Conservation (phyloP, 2,797 vertebrate species). For the Borostomias antarcticus region DNA sequence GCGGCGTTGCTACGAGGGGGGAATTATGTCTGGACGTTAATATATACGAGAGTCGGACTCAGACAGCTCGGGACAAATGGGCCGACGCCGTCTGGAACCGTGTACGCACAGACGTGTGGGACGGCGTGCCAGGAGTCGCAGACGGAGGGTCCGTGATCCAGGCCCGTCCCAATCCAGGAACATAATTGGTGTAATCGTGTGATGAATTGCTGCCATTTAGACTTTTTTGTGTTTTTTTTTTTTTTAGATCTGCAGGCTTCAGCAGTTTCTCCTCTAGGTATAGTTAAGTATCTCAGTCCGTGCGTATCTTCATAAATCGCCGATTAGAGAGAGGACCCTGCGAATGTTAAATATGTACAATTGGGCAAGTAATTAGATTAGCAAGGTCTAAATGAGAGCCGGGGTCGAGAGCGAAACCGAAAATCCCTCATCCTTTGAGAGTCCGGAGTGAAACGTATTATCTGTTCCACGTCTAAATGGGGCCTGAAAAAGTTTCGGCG, state of each 20-base stretch:
- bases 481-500: slow-evolving; percentile 63
- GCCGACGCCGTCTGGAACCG: slow-evolving; percentile 21
- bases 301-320: slow-evolving; percentile 57
- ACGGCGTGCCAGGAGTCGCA: slow-evolving; percentile 61
- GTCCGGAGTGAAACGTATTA: slow-evolving; percentile 64
- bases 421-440: slow-evolving; percentile 77
- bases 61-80: slow-evolving; percentile 53
- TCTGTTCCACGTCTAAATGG: slow-evolving; percentile 73
- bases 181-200: slow-evolving; percentile 78
- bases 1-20: slow-evolving; percentile 53
- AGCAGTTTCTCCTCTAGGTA: slow-evolving; percentile 67
- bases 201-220: slow-evolving; percentile 78
- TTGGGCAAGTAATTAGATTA: slow-evolving; percentile 79
- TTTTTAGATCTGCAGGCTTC: slow-evolving; percentile 75
- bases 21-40: slow-evolving; percentile 60
- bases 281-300: slow-evolving; percentile 64
- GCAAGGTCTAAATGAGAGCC: slow-evolving; percentile 74
- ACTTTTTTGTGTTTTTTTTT: slow-evolving; percentile 43
- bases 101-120: slow-evolving; percentile 26
- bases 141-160: slow-evolving; percentile 64
- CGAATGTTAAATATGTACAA: slow-evolving; percentile 78
- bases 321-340: slow-evolving; percentile 55
- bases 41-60: slow-evolving; percentile 35
- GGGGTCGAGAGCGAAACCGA: slow-evolving; percentile 64
- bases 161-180: slow-evolving; percentile 65